A percentile compares a stretch with the other conserved stretches of the same genome.
Evolutionary conservation across 2,888 invertebrate species (phyloP).

Genomic region (Steromphala cineraria): DNA sequence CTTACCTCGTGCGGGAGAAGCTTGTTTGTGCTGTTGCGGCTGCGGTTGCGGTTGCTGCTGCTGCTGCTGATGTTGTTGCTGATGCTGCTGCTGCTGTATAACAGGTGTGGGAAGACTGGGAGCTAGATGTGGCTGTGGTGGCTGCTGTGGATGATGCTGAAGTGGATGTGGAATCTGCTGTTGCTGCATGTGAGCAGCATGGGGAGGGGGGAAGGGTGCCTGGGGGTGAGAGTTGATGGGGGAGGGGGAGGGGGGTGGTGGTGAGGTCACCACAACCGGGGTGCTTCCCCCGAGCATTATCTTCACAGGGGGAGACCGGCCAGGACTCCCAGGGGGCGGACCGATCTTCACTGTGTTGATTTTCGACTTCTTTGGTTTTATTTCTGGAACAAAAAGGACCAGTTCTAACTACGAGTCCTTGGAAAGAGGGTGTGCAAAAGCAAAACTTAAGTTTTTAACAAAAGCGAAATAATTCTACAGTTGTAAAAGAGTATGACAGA

Average conservation of each 20-base stretch:
- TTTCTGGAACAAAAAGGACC: not conserved
- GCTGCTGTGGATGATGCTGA: slow-evolving; percentile 7
- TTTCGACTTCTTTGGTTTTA: not conserved
- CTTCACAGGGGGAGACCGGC: slow-evolving; percentile 52
- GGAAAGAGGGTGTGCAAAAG: not conserved
- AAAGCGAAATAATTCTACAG: too few species aligned
- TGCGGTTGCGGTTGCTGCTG: slow-evolving; percentile 22
- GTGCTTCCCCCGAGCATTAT: slow-evolving; percentile 51
- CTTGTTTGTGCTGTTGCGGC: slow-evolving; percentile 33
- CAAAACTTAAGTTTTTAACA: not conserved
- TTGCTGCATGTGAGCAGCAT: not conserved
- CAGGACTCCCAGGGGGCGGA: slow-evolving; percentile 18
- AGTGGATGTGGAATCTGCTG: not conserved
- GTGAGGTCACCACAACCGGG: slow-evolving; percentile 16
- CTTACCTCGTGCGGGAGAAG: slow-evolving; percentile 41
- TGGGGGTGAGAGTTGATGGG: not conserved
- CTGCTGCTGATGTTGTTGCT: too few species aligned
- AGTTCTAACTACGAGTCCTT: not conserved
- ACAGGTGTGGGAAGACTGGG: slow-evolving; percentile 33
- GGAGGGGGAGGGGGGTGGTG: not conserved
- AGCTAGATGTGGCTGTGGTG: not conserved
- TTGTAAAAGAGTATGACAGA: too few species aligned
- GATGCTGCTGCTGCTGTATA: slow-evolving; percentile 16
- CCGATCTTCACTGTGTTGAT: not conserved
- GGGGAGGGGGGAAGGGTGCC: slow-evolving; percentile 26